Evolutionary conservation across 1,140 invertebrate genomes (phyloP).

Genomic region (Drosophila ercepeae): DNA sequence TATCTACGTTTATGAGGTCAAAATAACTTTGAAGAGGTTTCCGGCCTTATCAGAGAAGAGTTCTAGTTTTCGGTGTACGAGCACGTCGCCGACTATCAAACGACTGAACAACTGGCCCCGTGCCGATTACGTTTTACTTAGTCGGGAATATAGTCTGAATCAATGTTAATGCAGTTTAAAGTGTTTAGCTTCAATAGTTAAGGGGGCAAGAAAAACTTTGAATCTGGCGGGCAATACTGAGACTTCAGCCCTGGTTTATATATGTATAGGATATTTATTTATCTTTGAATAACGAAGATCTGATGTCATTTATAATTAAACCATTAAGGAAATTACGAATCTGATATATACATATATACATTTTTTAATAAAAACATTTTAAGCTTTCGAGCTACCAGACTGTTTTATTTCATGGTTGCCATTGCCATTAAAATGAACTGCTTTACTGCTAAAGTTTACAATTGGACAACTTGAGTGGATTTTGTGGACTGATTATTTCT

Average conservation of each 20-base stretch:
- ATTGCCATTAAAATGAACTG: background rate
- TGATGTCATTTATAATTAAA: background rate
- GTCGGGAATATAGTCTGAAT: slow-evolving; percentile 13
- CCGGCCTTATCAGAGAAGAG: slow-evolving; percentile 31
- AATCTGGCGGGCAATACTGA: background rate
- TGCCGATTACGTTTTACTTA: slow-evolving; percentile 67
- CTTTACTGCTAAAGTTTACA: background rate
- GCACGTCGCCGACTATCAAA: slow-evolving; percentile 50
- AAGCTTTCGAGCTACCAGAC: background rate
- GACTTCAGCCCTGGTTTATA: background rate
- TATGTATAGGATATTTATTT: no score
- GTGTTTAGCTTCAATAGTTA: fast-evolving
- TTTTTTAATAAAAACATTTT: background rate
- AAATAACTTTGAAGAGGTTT: slow-evolving; percentile 21
- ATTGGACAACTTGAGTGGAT: no score
- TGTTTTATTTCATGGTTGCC: background rate
- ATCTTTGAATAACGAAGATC: no score
- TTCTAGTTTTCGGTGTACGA: slow-evolving; percentile 47
- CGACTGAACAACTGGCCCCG: slow-evolving; percentile 48
- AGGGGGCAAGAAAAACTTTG: background rate
- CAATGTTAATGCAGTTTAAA: slow-evolving; percentile 8
- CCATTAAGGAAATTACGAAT: background rate
- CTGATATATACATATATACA: background rate
- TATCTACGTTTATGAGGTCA: slow-evolving; percentile 56
- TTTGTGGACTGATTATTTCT: background rate